Evolutionary conservation across 2,113 vertebrate genomes (phyloP).

Genomic region (Hemibagrus wyckioides): DNA sequence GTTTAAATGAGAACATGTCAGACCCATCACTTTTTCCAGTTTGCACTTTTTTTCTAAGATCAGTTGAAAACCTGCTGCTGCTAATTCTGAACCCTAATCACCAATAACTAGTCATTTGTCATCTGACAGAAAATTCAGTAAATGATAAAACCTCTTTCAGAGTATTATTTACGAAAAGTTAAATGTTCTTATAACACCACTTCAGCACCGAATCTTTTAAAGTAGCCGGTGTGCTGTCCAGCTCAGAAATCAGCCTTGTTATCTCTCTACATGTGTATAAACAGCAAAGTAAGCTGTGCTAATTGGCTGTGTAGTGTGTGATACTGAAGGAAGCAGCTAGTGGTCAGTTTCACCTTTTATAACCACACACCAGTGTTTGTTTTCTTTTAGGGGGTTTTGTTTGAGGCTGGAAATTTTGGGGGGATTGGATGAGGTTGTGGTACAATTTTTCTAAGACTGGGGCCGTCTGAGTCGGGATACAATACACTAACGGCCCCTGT

Average conservation of each 20-base stretch:
- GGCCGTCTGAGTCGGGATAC: slow-evolving; percentile 53
- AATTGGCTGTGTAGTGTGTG: background rate
- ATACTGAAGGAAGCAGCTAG: slow-evolving; percentile 6
- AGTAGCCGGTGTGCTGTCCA: background rate
- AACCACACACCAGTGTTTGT: slow-evolving; percentile 61
- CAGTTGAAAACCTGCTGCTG: background rate
- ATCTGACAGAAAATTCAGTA: background rate
- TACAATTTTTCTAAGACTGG: slow-evolving; percentile 34
- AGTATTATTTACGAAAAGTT: background rate
- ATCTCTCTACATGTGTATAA: slow-evolving; percentile 1
- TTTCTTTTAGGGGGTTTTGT: slow-evolving; percentile 57
- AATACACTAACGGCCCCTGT: slow-evolving; percentile 71
- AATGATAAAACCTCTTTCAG: background rate
- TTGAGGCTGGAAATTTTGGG: background rate
- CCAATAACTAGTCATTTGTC: background rate
- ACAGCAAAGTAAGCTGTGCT: background rate
- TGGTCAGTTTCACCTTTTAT: slow-evolving; percentile 26
- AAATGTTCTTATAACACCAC: background rate
- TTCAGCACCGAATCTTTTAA: background rate
- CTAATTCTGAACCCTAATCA: background rate
- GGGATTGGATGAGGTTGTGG: background rate
- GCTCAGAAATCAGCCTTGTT: slow-evolving; percentile 5
- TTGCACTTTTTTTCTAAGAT: background rate
- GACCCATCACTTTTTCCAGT: background rate
- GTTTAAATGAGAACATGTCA: background rate